Base-by-base conservation (phyloP, 2,888 invertebrate species). In the Masnerella sp. region DNA sequence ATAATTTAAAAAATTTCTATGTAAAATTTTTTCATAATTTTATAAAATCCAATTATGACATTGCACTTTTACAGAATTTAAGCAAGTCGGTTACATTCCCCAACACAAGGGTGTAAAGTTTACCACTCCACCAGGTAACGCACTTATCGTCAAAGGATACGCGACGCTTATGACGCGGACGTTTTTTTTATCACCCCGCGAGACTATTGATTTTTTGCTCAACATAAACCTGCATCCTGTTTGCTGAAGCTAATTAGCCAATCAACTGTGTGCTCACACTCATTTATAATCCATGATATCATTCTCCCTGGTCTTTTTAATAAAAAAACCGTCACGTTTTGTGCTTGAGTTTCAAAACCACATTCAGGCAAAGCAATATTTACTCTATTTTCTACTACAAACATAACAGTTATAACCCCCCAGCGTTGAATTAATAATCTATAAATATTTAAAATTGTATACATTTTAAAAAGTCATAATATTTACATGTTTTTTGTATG, bases 191-290 rank as follows among this genome's bases (percentile, higher is more conserved):
- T 8, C 9, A 9, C 5, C 17, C 14, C 28, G 20, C 18, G n/a
- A 43, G 20, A 30, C 61, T 61, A 69, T 45, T 38, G 61, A 45
- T 62, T 70, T 70, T 56, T 54, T 20, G 7, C 32, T 12, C 34
- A 40, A 47, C 40, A n/a, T 18, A 11, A 12, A 43, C 68, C 43
- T 51, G 42, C 51, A 68, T 62, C 40, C 47, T 56, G 49, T 49
- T 62, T 42, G 69, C 40, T 40, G 38, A 54, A 47, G 54, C 62
- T 62, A 70, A 70, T 70, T 62, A 56, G 47, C 38, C 38, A 45
- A 62, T 70, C 69, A 62, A 61, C 52, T 54, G 54, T 54, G 58
- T 51, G 58, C 28, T 58, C 43, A 17, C 25, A 56, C 22, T 36
- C 59, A 22, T 36, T 43, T 36, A 36, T 52, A 68, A 68, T 51